A percentile compares a stretch with the other conserved stretches of the same genome.
These are phyloP conservation scores for Notamacropus eugenii DNA, from an alignment of 2,797 vertebrate species.

Conservation along the genomic window DNA sequence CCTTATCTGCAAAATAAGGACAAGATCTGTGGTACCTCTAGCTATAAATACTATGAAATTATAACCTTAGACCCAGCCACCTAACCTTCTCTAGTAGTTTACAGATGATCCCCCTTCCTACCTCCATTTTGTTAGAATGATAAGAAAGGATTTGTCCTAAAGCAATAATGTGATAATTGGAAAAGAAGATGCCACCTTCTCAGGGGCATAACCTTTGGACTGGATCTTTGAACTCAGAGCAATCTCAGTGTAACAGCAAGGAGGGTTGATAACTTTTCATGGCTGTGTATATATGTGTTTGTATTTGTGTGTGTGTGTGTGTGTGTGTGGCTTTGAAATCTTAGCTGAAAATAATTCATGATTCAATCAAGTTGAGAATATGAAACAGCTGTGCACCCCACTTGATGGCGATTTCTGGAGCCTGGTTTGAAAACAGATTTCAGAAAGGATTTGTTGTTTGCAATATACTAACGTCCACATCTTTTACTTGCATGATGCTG, in stretches of 20 bases:
- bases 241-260: neutral
- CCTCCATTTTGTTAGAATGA: neutral
- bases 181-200: neutral
- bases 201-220: neutral
- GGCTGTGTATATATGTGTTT: neutral
- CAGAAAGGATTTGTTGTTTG: slow-evolving; percentile 36
- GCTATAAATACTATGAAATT: neutral
- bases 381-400: neutral
- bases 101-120: neutral
- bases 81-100: neutral
- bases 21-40: neutral
- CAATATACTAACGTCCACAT: neutral
- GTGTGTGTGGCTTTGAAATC: neutral
- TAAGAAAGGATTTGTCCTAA: neutral
- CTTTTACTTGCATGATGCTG: slow-evolving; percentile 29
- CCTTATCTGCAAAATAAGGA: neutral
- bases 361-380: slow-evolving; percentile 39
- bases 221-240: slow-evolving; percentile 21
- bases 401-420: neutral
- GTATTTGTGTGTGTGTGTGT: neutral
- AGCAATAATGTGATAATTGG: neutral
- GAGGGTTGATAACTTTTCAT: neutral
- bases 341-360: slow-evolving; percentile 48
- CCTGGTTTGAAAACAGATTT: slow-evolving; percentile 49
- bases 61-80: neutral